A percentile compares a stretch with the other conserved stretches of the same genome.
These are phyloP conservation scores for Bostrychus sinensis DNA, from an alignment of 2,113 vertebrate genomes.

Conservation along the genomic window DNA sequence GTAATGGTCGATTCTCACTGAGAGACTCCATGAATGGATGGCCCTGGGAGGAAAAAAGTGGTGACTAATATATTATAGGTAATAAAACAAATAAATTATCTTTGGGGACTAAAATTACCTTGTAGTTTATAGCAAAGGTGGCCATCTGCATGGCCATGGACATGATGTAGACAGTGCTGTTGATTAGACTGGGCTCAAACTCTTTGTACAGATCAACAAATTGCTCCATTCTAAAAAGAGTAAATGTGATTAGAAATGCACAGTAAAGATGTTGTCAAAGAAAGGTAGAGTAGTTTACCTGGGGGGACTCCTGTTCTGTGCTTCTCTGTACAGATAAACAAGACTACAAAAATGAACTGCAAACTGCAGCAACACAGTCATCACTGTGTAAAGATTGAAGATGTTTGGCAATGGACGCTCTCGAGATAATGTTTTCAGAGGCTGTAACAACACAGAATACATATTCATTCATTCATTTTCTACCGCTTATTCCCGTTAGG, in stretches of 20 bases:
- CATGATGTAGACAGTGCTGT: slow-evolving; percentile 98
- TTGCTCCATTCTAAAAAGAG: slow-evolving; percentile 80
- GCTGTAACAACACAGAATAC: slow-evolving; percentile 72
- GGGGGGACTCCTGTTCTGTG: slow-evolving; percentile 85
- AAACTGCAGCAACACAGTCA: slow-evolving; percentile 95
- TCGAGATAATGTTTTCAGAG: slow-evolving; percentile 91
- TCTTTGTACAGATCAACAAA: slow-evolving; percentile 96
- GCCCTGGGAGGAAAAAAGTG: slow-evolving; percentile 77
- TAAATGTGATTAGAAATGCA: not conserved
- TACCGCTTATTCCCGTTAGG: too few species aligned
- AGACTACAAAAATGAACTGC: slow-evolving; percentile 93
- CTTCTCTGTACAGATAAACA: slow-evolving; percentile 89
- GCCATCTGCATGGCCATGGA: slow-evolving; percentile 99
- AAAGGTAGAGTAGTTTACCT: slow-evolving; percentile 75
- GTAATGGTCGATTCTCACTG: slow-evolving; percentile 88
- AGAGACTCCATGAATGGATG: slow-evolving; percentile 97
- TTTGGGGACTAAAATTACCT: slow-evolving; percentile 75
- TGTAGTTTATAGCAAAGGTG: slow-evolving; percentile 98
- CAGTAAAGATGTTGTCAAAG: not conserved
- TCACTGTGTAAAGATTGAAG: slow-evolving; percentile 95
- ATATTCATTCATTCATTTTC: too few species aligned
- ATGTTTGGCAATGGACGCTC: slow-evolving; percentile 96
- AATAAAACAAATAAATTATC: not conserved
- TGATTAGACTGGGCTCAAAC: slow-evolving; percentile 95
- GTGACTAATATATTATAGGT: slow-evolving; percentile 4